Percentiles rank a stretch among this genome's conserved stretches.
Evolutionary conservation across 2,888 invertebrate species (phyloP).

Genomic region (Cheilosia grossa): DNA sequence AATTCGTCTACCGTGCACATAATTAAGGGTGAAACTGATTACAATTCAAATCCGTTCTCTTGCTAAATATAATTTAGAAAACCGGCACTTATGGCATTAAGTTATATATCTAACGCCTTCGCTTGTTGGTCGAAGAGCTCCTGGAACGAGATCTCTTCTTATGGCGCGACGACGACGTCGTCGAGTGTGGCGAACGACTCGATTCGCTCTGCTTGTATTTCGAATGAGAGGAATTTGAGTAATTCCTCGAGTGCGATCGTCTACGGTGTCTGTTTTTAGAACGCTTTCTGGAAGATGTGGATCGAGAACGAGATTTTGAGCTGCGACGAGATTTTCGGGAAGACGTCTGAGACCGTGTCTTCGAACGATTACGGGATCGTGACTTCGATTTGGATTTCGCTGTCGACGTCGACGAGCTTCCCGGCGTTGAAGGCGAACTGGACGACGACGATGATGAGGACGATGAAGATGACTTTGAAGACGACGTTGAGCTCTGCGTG

Average conservation of each 20-base stretch:
- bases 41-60: conserved; percentile 59
- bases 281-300: conserved; percentile 66
- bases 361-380: conserved; percentile 75
- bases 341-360: conserved; percentile 75
- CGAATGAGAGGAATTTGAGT: conserved; percentile 73
- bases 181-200: conserved; percentile 76
- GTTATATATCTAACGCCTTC: conserved; percentile 63
- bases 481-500: conserved; percentile 67
- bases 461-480: conserved; percentile 78
- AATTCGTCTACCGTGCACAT: conserved; percentile 69
- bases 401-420: conserved; percentile 49
- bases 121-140: conserved; percentile 59
- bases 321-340: conserved; percentile 73
- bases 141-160: conserved; percentile 69
- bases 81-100: conserved; percentile 2
- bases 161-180: conserved; percentile 59
- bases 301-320: conserved; percentile 74
- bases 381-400: conserved; percentile 63
- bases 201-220: conserved; percentile 73
- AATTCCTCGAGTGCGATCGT: conserved; percentile 75
- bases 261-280: conserved; percentile 53
- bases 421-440: conserved; percentile 74
- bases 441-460: conserved; percentile 78
- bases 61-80: conserved; percentile 19
- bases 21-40: conserved; percentile 49